Percentiles rank a stretch among this genome's conserved stretches.
phyloP scores from a whole-genome alignment of 92 coral and sea anemone genomes.

The Epizoanthus fatuus region DNA sequence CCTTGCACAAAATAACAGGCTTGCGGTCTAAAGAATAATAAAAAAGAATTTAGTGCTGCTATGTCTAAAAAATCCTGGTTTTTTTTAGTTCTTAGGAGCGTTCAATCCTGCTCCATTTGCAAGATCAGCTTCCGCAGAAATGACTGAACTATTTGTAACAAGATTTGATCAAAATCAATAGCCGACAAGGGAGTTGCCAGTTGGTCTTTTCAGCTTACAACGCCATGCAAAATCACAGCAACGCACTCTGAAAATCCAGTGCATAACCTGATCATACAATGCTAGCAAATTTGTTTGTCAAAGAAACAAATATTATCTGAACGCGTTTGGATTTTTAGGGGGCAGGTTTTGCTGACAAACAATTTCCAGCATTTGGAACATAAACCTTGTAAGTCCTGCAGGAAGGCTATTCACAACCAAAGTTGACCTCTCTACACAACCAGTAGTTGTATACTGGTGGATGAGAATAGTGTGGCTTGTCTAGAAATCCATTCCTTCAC shows the following conservation, averaged over 20 bases:
- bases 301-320: no score
- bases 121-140: not conserved
- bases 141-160: not conserved
- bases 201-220: slow-evolving; percentile 11
- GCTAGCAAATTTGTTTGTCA: no score
- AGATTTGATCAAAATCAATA: not conserved
- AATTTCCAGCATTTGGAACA: not conserved
- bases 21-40: slow-evolving; percentile 78
- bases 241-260: not conserved
- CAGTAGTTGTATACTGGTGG: not conserved
- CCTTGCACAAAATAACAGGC: slow-evolving; percentile 90
- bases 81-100: not conserved
- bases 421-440: not conserved
- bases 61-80: not conserved
- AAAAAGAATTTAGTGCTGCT: not conserved
- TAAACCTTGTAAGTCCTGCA: not conserved
- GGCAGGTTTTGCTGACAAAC: no score
- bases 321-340: no score
- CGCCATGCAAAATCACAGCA: slow-evolving; percentile 27
- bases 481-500: slow-evolving; percentile 22
- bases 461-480: not conserved
- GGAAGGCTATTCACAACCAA: not conserved
- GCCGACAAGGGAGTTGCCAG: slow-evolving; percentile 1
- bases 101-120: not conserved
- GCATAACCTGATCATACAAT: no score